phyloP scores from a whole-genome alignment of 1,140 invertebrate genomes.

The Apis dorsata region DNA sequence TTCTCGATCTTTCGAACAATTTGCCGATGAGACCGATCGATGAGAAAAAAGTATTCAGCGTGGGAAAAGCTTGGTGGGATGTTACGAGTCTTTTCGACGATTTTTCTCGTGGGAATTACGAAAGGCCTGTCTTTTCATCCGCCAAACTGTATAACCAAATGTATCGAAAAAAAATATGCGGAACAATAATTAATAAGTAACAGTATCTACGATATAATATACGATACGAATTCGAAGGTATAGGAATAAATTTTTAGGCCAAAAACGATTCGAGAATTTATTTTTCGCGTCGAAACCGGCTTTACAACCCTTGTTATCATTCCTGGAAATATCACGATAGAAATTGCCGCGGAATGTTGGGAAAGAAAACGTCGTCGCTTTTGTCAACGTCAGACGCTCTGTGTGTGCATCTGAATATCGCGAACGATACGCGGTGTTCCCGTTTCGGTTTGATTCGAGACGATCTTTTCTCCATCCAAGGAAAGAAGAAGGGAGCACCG shows the following conservation, averaged over 20 bases:
- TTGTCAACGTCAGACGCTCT: neutral
- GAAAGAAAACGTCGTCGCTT: neutral
- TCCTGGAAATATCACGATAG: neutral
- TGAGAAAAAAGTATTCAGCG: conserved; percentile 41
- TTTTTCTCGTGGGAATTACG: conserved; percentile 38
- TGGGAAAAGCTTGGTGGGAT: neutral
- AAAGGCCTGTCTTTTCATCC: conserved; percentile 16
- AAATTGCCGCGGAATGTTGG: too few species aligned
- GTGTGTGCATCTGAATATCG: neutral
- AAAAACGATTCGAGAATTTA: too few species aligned
- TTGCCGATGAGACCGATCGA: conserved; percentile 49
- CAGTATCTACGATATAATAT: too few species aligned
- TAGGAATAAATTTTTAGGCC: too few species aligned
- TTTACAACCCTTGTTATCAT: too few species aligned
- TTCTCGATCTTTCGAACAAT: conserved; percentile 45
- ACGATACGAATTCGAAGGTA: too few species aligned
- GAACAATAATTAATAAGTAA: too few species aligned
- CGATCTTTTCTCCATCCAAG: neutral
- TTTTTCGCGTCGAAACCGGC: too few species aligned
- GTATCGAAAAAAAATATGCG: too few species aligned
- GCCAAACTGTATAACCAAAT: too few species aligned
- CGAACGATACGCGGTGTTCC: neutral
- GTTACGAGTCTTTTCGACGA: conserved; percentile 5
- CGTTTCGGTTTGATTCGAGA: conserved; percentile 2
- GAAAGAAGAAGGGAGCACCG: neutral